A percentile compares a stretch with the other conserved stretches of the same genome.
Conservation (phyloP, 1,140 invertebrate genomes). For the Euborellia annulipes region DNA sequence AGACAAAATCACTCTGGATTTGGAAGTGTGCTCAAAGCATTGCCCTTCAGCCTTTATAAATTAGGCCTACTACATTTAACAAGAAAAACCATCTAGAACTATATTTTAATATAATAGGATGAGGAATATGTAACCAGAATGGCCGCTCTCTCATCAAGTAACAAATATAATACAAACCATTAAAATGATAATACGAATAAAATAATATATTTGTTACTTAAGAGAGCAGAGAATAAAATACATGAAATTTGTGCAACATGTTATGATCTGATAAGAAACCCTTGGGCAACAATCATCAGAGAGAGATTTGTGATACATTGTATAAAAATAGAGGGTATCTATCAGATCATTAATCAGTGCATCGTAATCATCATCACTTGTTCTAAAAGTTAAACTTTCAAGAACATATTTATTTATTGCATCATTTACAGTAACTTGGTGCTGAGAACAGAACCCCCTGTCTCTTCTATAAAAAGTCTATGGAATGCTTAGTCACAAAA, state of each 20-base stretch:
- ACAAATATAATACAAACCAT: conserved; percentile 14
- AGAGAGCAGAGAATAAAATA: conserved; percentile 15
- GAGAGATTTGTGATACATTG: too few species aligned
- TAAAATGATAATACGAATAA: conserved; percentile 14
- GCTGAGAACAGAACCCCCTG: conserved; percentile 14
- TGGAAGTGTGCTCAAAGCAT: conserved; percentile 16
- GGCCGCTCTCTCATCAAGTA: conserved; percentile 15
- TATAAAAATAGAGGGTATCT: not conserved
- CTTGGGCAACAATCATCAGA: too few species aligned
- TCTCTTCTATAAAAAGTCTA: conserved; percentile 16
- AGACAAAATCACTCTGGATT: too few species aligned
- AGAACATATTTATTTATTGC: conserved; percentile 14
- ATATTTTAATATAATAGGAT: too few species aligned
- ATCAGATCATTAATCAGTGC: conserved; percentile 10
- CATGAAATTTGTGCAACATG: conserved; percentile 12
- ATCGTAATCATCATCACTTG: conserved; percentile 10
- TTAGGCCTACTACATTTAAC: too few species aligned
- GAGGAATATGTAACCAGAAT: conserved; percentile 15
- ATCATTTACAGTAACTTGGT: conserved; percentile 15
- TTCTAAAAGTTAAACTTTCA: conserved; percentile 14
- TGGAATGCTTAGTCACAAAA: conserved; percentile 16
- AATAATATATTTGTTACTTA: conserved; percentile 15
- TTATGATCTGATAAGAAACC: conserved; percentile 3
- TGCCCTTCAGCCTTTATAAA: conserved; percentile 14
- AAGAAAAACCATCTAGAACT: too few species aligned